Base-by-base conservation (phyloP, 2,113 vertebrate genomes). In the Salminus brasiliensis region DNA sequence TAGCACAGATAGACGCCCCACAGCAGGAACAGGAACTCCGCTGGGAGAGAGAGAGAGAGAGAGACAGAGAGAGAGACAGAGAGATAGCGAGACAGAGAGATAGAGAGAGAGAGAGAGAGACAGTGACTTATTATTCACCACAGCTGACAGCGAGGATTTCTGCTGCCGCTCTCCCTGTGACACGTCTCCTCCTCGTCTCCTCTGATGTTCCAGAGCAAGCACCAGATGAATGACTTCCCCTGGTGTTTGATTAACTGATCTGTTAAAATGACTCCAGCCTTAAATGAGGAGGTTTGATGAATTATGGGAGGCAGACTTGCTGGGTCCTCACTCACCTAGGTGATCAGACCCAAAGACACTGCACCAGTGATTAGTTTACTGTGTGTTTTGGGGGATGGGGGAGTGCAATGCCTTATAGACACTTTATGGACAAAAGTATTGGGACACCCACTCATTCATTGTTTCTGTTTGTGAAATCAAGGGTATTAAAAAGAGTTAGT, bases 1-100 rank as follows among this genome's bases (percentile, higher is more conserved):
- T 96, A 97, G 95, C 96, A 99, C 88, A 99, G 94, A 91, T 98
- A 98, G 85, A 98, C 94, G 4, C 96, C 97, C 97, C 98, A 99
- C 88, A 99, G 87, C 88, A 99, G 95, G 93, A 99, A 98, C 78
- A 98, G 92, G 91, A 97, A 96, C 94, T 99, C 98, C 81, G 96
- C 98, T 99, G 80, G 87, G 34, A 89, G 41, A 82, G 41, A 76
- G 78, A 60, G 16, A 53, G 78, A 29, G 66, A 79, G 68, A 67
- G 47, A n/a, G n/a, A n/a, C n/a, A n/a, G 34, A 89, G 41, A 82
- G 41, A 76, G 78, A 60, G 16, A 53, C 76, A 29, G 66, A 79
- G 68, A 67, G 47, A n/a, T n/a, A n/a, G n/a, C n/a, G n/a, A n/a
- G n/a, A n/a, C n/a, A n/a, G n/a, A n/a, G n/a, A n/a, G n/a, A n/a